phyloP scores from a whole-genome alignment of 2,888 invertebrate genomes.

The Himalopsyche anomala region DNA sequence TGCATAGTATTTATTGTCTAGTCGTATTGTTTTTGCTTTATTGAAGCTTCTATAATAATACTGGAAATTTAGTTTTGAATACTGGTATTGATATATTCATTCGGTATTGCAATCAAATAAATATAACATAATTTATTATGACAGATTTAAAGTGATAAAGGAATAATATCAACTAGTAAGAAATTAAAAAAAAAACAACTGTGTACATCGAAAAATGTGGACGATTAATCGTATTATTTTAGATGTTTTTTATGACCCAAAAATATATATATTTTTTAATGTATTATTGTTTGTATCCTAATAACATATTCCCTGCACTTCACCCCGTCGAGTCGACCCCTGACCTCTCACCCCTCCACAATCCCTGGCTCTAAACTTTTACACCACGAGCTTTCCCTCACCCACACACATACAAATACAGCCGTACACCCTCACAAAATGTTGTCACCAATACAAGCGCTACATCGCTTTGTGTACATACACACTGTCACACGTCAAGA shows the following conservation, averaged over 20 bases:
- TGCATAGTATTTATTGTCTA: too few species aligned
- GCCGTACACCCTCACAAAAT: slow-evolving; percentile 48
- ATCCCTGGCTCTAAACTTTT: slow-evolving; percentile 63
- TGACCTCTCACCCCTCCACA: slow-evolving; percentile 62
- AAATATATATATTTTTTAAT: neutral
- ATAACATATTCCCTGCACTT: neutral
- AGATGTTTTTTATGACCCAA: neutral
- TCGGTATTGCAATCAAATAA: too few species aligned
- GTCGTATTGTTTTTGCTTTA: too few species aligned
- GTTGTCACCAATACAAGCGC: slow-evolving; percentile 36
- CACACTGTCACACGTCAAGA: slow-evolving; percentile 23
- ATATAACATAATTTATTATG: too few species aligned
- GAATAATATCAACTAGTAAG: too few species aligned
- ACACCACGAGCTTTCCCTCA: slow-evolving; percentile 59
- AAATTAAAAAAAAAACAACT: too few species aligned
- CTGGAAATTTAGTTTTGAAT: too few species aligned
- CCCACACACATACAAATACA: slow-evolving; percentile 47
- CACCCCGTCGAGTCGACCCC: slow-evolving; percentile 58
- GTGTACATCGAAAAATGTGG: too few species aligned
- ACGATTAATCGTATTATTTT: too few species aligned
- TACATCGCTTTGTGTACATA: neutral
- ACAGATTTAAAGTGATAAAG: too few species aligned
- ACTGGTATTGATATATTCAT: too few species aligned
- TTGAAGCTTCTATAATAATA: too few species aligned
- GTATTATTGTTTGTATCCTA: neutral